Evolutionary conservation across 2,113 vertebrate species (phyloP).

Genomic region (Oxyura jamaicensis): DNA sequence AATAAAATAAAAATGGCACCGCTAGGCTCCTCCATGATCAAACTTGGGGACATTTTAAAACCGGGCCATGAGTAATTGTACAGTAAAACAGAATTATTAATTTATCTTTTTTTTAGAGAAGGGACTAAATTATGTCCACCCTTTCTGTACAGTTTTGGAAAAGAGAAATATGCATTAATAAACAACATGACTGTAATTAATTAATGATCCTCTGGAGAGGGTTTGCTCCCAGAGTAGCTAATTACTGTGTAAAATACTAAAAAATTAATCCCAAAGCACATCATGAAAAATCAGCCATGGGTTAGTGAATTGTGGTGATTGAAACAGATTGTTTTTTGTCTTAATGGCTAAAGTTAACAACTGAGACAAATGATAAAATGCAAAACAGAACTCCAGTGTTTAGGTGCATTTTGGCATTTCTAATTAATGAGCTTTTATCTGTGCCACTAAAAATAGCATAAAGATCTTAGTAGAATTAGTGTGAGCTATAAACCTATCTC

Average conservation of each 20-base stretch:
- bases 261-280: background rate
- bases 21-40: background rate
- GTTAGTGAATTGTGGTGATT: background rate
- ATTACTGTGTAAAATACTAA: conserved; percentile 13
- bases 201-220: conserved; percentile 23
- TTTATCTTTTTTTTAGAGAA: conserved; percentile 29
- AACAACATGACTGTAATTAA: conserved; percentile 27
- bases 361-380: background rate
- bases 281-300: background rate
- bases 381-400: background rate
- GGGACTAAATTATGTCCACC: background rate
- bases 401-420: background rate
- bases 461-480: background rate
- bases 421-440: background rate
- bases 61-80: background rate
- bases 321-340: background rate
- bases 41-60: conserved; percentile 27
- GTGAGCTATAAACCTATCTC: background rate
- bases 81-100: background rate
- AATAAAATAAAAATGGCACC: background rate
- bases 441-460: background rate
- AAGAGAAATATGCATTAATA: conserved; percentile 40
- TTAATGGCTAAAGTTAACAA: conserved; percentile 1
- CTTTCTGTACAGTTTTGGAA: background rate
- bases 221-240: conserved; percentile 28